Evolutionary conservation across 1,140 invertebrate genomes (phyloP).

Genomic region (Formica selysi): DNA sequence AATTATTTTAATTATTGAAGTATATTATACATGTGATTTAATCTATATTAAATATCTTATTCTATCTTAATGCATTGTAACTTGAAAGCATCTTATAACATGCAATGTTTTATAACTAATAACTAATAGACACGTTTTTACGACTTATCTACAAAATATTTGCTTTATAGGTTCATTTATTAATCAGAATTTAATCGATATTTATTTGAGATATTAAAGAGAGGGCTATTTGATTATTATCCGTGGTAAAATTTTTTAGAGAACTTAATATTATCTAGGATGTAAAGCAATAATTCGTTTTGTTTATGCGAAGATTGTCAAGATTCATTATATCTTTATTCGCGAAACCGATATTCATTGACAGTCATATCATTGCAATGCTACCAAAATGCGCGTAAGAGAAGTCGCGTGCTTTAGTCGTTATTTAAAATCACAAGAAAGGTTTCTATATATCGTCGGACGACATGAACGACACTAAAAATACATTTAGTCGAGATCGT

Average conservation of each 20-base stretch:
- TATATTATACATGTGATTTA: too few species aligned
- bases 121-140: too few species aligned
- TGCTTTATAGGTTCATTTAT: background rate
- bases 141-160: background rate
- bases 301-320: background rate
- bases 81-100: too few species aligned
- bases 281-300: slow-evolving; percentile 1
- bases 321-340: background rate
- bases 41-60: too few species aligned
- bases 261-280: background rate
- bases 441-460: background rate
- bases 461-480: slow-evolving; percentile 49
- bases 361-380: background rate
- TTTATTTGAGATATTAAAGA: background rate
- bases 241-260: too few species aligned
- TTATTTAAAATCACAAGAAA: slow-evolving; percentile 10
- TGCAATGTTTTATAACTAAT: too few species aligned
- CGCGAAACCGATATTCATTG: background rate
- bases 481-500: slow-evolving; percentile 50
- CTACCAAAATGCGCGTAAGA: background rate
- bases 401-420: background rate
- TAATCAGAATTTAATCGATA: background rate
- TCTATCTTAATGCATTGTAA: too few species aligned
- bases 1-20: background rate
- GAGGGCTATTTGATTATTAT: background rate